Evolutionary conservation across 2,113 vertebrate species (phyloP).

Genomic region (Chamaea fasciata): DNA sequence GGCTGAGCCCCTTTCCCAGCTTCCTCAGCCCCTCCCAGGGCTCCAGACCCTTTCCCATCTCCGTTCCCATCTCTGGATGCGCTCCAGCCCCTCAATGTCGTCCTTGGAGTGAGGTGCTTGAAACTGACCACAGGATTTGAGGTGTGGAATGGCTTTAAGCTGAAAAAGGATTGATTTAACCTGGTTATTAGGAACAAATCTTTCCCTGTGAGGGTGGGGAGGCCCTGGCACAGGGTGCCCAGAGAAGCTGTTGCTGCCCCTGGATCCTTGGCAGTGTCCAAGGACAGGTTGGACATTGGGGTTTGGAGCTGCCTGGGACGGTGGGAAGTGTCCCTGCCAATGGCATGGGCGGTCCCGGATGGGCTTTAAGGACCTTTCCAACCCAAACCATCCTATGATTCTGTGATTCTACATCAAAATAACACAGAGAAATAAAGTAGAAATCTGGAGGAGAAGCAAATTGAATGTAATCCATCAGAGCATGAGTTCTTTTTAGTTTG

Average conservation of each 20-base stretch:
- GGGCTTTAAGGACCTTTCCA: background rate
- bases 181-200: accelerated
- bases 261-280: background rate
- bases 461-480: background rate
- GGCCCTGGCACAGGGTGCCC: background rate
- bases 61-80: accelerated
- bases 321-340: background rate
- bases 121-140: background rate
- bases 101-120: background rate
- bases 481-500: background rate
- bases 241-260: background rate
- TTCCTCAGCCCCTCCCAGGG: background rate
- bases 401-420: background rate
- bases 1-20: background rate
- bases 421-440: background rate
- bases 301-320: background rate
- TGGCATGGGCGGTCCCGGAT: accelerated
- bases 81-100: background rate
- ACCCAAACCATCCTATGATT: background rate
- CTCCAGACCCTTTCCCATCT: background rate
- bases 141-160: background rate
- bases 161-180: background rate
- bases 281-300: background rate
- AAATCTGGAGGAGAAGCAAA: background rate
- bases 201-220: accelerated